These are phyloP conservation scores for Pachliopta kotzebuea DNA, from an alignment of 2,888 invertebrate genomes.

Conservation along the genomic window DNA sequence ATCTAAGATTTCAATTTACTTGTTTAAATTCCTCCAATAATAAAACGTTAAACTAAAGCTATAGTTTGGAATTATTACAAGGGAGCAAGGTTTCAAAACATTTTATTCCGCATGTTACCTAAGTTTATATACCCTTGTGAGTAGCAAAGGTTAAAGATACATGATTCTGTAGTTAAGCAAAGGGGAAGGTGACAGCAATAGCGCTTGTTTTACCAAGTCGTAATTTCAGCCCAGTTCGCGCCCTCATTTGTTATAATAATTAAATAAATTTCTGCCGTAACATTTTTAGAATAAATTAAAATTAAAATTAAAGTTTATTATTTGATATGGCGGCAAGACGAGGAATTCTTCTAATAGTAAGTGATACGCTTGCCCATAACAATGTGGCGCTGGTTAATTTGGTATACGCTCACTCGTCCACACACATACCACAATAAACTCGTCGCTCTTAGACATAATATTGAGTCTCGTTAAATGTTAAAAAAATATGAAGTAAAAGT, in stretches of 20 bases:
- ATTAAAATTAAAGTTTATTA: too few species aligned
- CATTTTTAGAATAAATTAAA: background rate
- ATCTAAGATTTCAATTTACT: too few species aligned
- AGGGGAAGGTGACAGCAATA: slow-evolving; percentile 32
- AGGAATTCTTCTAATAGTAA: background rate
- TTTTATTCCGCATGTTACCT: slow-evolving; percentile 38
- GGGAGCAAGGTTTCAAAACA: slow-evolving; percentile 37
- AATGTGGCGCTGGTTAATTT: too few species aligned
- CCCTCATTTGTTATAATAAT: slow-evolving; percentile 68
- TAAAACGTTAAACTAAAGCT: background rate
- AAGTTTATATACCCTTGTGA: slow-evolving; percentile 45
- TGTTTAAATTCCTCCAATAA: too few species aligned
- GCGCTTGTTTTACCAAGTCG: slow-evolving; percentile 62
- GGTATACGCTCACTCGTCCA: too few species aligned
- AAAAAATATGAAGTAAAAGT: too few species aligned
- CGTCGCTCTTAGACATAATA: too few species aligned
- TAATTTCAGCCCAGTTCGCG: slow-evolving; percentile 59
- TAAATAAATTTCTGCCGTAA: slow-evolving; percentile 69
- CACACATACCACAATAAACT: too few species aligned
- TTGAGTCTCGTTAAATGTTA: too few species aligned
- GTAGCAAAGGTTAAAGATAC: slow-evolving; percentile 59
- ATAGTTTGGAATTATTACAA: background rate
- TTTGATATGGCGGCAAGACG: too few species aligned
- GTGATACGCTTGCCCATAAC: too few species aligned
- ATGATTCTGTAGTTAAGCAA: slow-evolving; percentile 58